Base-by-base conservation (phyloP, 2,797 vertebrate species). In the Pseudotriccus pelzelni region DNA sequence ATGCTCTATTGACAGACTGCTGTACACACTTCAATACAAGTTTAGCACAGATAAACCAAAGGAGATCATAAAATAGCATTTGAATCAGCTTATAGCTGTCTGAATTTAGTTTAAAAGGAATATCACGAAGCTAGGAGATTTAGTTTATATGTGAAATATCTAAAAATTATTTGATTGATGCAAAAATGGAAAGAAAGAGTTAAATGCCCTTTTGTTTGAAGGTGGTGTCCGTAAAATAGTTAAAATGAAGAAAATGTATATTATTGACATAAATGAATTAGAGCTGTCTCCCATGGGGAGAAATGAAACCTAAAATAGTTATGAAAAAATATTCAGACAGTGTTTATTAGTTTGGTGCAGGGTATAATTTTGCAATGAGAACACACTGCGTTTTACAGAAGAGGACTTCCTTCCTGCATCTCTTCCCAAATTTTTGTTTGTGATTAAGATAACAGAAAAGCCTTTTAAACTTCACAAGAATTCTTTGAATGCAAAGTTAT, bases 111-210 rank as follows among this genome's bases (percentile, higher is more conserved):
- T 56, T 5, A 43, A 77, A 83, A 67, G 6, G 17, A 78, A 77
- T 88, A 62, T 10, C 12, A 47, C 8, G 52, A 34, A 46, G 6
- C 6, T 69, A 58, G 8, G 16, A 16, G 1, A 1, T 23, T 70
- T 74, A 20, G 5, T 56, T 93, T 32, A 25, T 41, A 68, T 67
- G 36, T 15, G 4, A 88, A 75, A 78, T 78, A 62, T 50, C 85
- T 46, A 25, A 60, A 78, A 49, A 53, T 14, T 49, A 39, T 60
- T 78, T 52, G 27, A 6, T 79, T 55, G 23, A 23, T 46, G 4
- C 0, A 9, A 87, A 70, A 10, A 46, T 22, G 5, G n/a, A 52
- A 50, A 62, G 20, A 64, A 78, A 37, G 0, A 34, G 1, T 22
- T 74, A 78, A 66, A 32, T 34, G 27, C 4, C 5, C 16, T 70